phyloP scores from a whole-genome alignment of 2,797 vertebrate species.

The Sciurus vulgaris region DNA sequence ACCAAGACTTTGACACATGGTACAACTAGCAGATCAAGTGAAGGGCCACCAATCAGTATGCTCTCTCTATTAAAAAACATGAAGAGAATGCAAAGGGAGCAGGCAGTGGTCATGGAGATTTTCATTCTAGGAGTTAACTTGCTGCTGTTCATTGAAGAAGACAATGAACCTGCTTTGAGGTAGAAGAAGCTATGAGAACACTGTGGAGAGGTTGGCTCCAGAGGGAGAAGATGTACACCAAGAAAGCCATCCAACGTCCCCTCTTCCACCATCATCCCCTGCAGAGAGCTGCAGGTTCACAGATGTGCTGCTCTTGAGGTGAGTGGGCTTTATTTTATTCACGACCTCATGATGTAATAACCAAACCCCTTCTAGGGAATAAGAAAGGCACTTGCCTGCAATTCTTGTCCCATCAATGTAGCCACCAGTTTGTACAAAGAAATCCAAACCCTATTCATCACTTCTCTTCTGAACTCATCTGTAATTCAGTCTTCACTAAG shows the following conservation, averaged over 20 bases:
- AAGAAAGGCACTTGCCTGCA: slow-evolving; percentile 41
- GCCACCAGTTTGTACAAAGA: background rate
- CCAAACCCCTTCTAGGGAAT: background rate
- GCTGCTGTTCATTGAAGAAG: background rate
- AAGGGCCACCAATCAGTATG: background rate
- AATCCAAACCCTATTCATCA: slow-evolving; percentile 30
- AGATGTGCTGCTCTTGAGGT: background rate
- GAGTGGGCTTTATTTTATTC: slow-evolving; percentile 9
- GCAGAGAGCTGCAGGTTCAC: background rate
- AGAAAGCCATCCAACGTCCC: background rate
- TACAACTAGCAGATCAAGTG: background rate
- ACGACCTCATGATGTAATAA: background rate
- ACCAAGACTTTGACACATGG: background rate
- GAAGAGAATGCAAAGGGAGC: background rate
- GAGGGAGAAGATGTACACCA: background rate
- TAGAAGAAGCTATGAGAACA: background rate
- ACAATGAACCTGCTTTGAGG: background rate
- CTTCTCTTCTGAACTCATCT: slow-evolving; percentile 41
- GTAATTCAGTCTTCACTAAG: slow-evolving; percentile 62
- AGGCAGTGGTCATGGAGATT: background rate
- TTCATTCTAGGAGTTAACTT: background rate
- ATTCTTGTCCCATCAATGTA: background rate
- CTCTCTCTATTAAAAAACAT: background rate
- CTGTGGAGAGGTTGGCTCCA: background rate
- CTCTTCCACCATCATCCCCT: background rate